phyloP scores from a whole-genome alignment of 2,888 invertebrate genomes.

The Noctua pronuba region DNA sequence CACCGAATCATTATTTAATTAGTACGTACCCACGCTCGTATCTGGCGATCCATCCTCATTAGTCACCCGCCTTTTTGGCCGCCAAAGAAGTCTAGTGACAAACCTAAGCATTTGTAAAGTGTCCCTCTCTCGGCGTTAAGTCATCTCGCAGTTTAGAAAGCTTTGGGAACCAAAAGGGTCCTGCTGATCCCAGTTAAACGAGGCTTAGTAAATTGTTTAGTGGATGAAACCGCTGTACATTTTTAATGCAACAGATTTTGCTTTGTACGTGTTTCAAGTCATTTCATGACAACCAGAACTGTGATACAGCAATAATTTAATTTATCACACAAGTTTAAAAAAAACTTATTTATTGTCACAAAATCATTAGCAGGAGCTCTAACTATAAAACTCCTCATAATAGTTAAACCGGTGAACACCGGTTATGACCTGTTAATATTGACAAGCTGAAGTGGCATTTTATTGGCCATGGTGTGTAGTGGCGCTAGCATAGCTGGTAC shows the following conservation, averaged over 20 bases:
- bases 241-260: not conserved
- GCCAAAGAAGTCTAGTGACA: constrained; percentile 43
- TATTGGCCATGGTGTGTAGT: not conserved
- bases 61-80: constrained; percentile 44
- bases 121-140: constrained; percentile 22
- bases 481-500: too few relatives aligned
- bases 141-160: constrained; percentile 37
- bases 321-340: not conserved
- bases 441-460: not conserved
- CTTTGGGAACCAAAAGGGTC: constrained; percentile 37
- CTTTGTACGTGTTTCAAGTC: not conserved
- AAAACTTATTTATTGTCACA: not conserved
- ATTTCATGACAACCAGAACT: not conserved
- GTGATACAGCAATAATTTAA: not conserved
- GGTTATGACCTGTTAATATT: not conserved
- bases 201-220: constrained; percentile 30
- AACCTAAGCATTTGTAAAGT: constrained; percentile 55
- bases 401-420: not conserved
- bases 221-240: not conserved
- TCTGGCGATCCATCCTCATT: constrained; percentile 56
- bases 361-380: not conserved
- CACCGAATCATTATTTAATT: constrained; percentile 52
- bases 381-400: not conserved
- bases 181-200: constrained; percentile 33
- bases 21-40: constrained; percentile 15